A percentile compares a stretch with the other conserved stretches of the same genome.
These are phyloP conservation scores for Sminthopsis crassicaudata DNA, from an alignment of 2,113 vertebrate species.

Conservation along the genomic window DNA sequence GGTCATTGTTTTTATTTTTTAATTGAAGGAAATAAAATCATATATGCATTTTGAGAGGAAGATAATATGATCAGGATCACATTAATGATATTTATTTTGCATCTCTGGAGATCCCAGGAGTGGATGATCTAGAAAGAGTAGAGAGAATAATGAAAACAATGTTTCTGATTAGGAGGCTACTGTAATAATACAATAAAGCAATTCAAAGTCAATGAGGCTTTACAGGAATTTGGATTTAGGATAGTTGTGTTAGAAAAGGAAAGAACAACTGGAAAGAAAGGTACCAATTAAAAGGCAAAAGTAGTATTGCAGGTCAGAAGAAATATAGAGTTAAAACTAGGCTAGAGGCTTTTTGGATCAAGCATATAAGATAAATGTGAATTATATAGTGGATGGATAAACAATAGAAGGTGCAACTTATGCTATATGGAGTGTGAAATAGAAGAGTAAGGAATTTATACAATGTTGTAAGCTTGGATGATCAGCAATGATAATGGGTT, in stretches of 20 bases:
- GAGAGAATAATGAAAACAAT: not conserved
- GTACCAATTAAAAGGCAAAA: not conserved
- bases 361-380: not conserved
- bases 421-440: not conserved
- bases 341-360: not conserved
- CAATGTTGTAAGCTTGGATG: not conserved
- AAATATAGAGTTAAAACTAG: not conserved
- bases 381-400: not conserved
- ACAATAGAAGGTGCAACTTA: not conserved
- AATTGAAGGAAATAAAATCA: not conserved
- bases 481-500: not conserved
- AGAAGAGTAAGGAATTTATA: not conserved
- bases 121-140: not conserved
- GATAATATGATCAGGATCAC: no score
- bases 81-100: not conserved
- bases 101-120: not conserved
- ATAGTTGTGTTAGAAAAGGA: not conserved
- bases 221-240: not conserved
- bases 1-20: not conserved
- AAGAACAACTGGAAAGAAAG: not conserved
- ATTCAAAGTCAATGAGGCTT: not conserved
- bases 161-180: not conserved
- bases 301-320: not conserved
- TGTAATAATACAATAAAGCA: not conserved
- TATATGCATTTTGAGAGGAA: not conserved